Conservation (phyloP, 1,140 invertebrate species). For the Papilio polytes region DNA sequence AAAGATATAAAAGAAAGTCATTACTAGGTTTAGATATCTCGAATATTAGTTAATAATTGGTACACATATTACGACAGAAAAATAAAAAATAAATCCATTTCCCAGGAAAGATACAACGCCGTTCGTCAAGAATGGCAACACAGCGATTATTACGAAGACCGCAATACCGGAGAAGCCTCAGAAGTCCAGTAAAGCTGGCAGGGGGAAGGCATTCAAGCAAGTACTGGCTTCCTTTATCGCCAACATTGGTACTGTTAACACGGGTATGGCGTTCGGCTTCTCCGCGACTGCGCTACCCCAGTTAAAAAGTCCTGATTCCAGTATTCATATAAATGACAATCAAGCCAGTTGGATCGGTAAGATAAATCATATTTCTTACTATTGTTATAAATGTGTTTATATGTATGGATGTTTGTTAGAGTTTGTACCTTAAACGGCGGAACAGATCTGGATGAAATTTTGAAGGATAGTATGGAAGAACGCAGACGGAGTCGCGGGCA, state of each 20-base stretch:
- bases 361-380: constrained; percentile 41
- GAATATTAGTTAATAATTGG: too few relatives aligned
- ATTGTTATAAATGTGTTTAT: not conserved
- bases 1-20: too few relatives aligned
- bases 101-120: constrained; percentile 72
- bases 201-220: constrained; percentile 85
- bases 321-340: constrained; percentile 84
- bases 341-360: constrained; percentile 91
- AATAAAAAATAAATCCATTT: constrained; percentile 28
- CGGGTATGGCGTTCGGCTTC: constrained; percentile 89
- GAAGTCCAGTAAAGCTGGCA: constrained; percentile 64
- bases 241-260: constrained; percentile 89
- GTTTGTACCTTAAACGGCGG: too few relatives aligned
- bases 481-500: too few relatives aligned
- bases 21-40: too few relatives aligned
- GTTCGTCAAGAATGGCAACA: constrained; percentile 69
- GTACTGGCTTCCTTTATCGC: constrained; percentile 86
- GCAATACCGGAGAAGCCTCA: constrained; percentile 51
- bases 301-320: constrained; percentile 82
- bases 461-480: too few relatives aligned
- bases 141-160: constrained; percentile 58
- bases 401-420: too few relatives aligned
- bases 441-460: too few relatives aligned
- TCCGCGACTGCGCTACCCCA: constrained; percentile 89
- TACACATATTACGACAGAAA: too few relatives aligned